Evolutionary conservation across 2,888 invertebrate species (phyloP).

Genomic region (Nephrotoma appendiculata): DNA sequence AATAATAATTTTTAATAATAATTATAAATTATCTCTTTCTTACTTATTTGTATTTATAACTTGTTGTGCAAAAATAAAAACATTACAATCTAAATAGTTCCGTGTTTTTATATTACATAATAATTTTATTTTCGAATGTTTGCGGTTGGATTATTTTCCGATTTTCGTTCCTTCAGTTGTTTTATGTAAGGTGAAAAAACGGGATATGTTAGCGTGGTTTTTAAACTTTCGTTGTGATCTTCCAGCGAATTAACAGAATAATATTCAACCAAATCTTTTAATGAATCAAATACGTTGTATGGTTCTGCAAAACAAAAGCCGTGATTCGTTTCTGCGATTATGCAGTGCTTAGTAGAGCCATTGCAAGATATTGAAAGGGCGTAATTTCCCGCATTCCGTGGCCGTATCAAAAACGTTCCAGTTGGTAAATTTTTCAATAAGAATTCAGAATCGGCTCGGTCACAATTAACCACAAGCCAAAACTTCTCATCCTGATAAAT

Average conservation of each 20-base stretch:
- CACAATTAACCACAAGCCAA: slow-evolving; percentile 68
- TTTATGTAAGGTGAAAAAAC: slow-evolving; percentile 39
- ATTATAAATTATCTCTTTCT: neutral
- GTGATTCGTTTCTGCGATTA: slow-evolving; percentile 72
- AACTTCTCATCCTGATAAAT: slow-evolving; percentile 37
- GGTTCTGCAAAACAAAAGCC: slow-evolving; percentile 93
- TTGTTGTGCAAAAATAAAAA: neutral
- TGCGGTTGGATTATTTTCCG: neutral
- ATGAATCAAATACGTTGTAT: slow-evolving; percentile 78
- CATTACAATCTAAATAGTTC: neutral
- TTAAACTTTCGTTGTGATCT: slow-evolving; percentile 83
- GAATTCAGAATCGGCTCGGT: slow-evolving; percentile 63
- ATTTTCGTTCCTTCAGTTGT: slow-evolving; percentile 12
- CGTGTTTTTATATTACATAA: neutral
- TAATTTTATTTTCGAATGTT: neutral
- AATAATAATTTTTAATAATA: neutral
- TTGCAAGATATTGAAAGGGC: slow-evolving; percentile 85
- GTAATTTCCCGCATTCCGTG: slow-evolving; percentile 64
- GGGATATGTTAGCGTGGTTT: slow-evolving; percentile 70
- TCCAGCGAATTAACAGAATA: slow-evolving; percentile 85
- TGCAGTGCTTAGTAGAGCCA: slow-evolving; percentile 78
- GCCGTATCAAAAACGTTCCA: slow-evolving; percentile 90
- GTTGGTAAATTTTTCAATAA: slow-evolving; percentile 59
- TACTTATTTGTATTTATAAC: neutral
- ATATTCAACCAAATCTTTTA: slow-evolving; percentile 80